A percentile compares a stretch with the other conserved stretches of the same genome.
Evolutionary conservation across 2,113 vertebrate species (phyloP).

Genomic region (Ramphastos sulfuratus): DNA sequence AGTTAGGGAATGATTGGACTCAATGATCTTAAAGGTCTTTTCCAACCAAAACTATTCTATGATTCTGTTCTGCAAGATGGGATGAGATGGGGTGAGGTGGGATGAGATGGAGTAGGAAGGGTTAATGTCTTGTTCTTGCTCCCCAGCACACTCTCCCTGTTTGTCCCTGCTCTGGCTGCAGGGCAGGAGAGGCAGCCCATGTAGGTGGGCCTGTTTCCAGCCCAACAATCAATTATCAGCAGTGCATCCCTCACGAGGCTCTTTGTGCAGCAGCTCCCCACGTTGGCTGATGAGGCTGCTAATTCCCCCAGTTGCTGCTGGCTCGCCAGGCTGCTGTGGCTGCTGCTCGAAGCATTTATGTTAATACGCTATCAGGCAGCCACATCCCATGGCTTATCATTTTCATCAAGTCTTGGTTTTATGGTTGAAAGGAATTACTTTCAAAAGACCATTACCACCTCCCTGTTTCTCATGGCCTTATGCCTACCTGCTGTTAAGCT

Average conservation of each 20-base stretch:
- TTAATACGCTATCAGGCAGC: slow-evolving; percentile 63
- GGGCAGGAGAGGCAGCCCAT: neutral
- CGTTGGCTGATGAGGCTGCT: neutral
- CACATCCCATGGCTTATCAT: slow-evolving; percentile 66
- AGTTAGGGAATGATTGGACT: no score
- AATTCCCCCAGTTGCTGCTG: neutral
- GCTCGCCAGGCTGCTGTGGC: neutral
- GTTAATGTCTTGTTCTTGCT: fast-evolving
- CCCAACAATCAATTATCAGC: neutral
- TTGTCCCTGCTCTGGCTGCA: neutral
- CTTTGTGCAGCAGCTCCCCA: slow-evolving; percentile 10
- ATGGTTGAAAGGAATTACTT: slow-evolving; percentile 72
- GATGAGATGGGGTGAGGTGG: no score
- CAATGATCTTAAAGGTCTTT: no score
- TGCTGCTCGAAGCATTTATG: slow-evolving; percentile 48
- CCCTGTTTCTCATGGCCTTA: slow-evolving; percentile 67
- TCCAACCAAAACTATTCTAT: no score
- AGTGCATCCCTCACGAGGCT: neutral
- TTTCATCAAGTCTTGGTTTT: slow-evolving; percentile 68
- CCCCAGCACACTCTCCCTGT: neutral
- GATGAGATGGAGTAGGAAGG: no score
- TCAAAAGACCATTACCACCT: slow-evolving; percentile 69
- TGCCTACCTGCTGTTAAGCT: slow-evolving; percentile 67
- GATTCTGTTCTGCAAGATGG: no score
- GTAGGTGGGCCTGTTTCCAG: neutral